These are phyloP conservation scores for Battus philenor DNA, from an alignment of 1,140 invertebrate species.

Conservation along the genomic window DNA sequence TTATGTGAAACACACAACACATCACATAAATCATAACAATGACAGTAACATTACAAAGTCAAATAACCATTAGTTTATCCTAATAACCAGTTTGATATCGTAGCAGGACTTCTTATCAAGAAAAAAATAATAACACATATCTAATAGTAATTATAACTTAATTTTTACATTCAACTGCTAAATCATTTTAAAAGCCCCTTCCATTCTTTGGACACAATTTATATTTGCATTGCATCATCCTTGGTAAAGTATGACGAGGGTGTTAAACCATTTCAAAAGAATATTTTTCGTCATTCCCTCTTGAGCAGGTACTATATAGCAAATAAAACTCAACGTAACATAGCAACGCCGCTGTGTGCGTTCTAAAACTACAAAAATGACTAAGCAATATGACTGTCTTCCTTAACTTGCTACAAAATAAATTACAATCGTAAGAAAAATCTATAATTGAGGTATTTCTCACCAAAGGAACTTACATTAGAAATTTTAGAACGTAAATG, in stretches of 20 bases:
- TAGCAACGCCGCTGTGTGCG: slow-evolving; percentile 13
- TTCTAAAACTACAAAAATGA: slow-evolving; percentile 54
- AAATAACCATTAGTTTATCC: too few relatives aligned
- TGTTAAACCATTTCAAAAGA: neutral
- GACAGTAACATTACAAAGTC: too few relatives aligned
- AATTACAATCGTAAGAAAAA: slow-evolving; percentile 29
- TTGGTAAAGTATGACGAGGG: neutral
- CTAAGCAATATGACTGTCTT: slow-evolving; percentile 58
- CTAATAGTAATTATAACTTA: too few relatives aligned
- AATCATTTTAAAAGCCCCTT: too few relatives aligned
- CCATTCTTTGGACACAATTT: slow-evolving; percentile 6
- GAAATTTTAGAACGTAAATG: neutral
- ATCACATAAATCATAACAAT: neutral
- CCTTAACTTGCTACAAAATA: slow-evolving; percentile 48
- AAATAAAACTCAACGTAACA: slow-evolving; percentile 24
- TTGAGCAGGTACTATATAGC: slow-evolving; percentile 49
- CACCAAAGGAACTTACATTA: slow-evolving; percentile 32
- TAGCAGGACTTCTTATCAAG: too few relatives aligned
- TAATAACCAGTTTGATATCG: too few relatives aligned
- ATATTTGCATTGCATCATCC: slow-evolving; percentile 6
- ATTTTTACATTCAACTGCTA: too few relatives aligned
- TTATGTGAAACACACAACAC: too few relatives aligned
- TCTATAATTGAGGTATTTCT: slow-evolving; percentile 39
- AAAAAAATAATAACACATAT: too few relatives aligned
- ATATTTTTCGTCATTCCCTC: slow-evolving; percentile 7